phyloP scores from a whole-genome alignment of 2,113 vertebrate genomes.

The Megaleporinus macrocephalus region DNA sequence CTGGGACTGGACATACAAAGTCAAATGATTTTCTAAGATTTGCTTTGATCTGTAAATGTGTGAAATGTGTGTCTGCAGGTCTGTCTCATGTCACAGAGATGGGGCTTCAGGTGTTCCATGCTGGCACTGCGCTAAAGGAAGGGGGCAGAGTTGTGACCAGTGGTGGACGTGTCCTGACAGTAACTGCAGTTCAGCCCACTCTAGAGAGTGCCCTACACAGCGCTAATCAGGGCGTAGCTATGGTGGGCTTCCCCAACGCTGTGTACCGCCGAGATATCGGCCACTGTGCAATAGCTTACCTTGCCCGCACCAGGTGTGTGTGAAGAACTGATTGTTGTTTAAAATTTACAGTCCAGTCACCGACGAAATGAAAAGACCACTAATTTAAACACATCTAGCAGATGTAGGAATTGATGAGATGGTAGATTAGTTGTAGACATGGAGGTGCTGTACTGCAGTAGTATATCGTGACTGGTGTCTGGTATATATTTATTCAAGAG shows the following conservation, averaged over 20 bases:
- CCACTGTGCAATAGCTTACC: conserved; percentile 83
- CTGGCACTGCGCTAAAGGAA: conserved; percentile 84
- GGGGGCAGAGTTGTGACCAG: conserved; percentile 83
- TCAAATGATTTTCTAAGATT: too few species aligned
- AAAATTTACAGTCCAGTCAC: neutral
- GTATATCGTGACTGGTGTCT: too few species aligned
- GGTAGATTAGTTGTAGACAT: too few species aligned
- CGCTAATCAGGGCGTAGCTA: conserved; percentile 82
- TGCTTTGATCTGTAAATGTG: too few species aligned
- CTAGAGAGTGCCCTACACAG: conserved; percentile 79
- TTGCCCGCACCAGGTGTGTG: conserved; percentile 86
- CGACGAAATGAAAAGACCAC: neutral
- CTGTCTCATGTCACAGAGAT: conserved; percentile 78
- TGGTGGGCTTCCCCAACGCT: conserved; percentile 84
- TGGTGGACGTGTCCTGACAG: conserved; percentile 89
- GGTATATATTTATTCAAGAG: too few species aligned
- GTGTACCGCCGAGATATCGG: conserved; percentile 89
- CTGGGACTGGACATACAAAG: too few species aligned
- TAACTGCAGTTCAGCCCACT: conserved; percentile 82
- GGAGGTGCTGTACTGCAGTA: too few species aligned
- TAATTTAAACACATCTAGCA: neutral
- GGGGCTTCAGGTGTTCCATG: conserved; percentile 92
- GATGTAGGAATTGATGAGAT: too few species aligned
- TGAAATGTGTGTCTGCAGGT: conserved; percentile 69
- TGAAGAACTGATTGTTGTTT: conserved; percentile 34